Base-by-base conservation (phyloP, 1,140 invertebrate genomes). In the Anastrepha ludens region DNA sequence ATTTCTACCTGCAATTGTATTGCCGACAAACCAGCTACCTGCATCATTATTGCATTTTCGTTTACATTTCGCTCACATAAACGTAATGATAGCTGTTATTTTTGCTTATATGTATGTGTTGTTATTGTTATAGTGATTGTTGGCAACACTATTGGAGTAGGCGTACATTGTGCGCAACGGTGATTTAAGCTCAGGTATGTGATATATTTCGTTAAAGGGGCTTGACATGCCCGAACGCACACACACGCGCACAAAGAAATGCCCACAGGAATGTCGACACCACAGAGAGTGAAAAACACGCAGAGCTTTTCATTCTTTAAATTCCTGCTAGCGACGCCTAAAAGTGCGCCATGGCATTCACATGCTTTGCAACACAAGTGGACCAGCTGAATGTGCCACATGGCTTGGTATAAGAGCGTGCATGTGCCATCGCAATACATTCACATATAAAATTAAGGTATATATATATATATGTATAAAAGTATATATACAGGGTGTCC, bases 101-200 rank as follows among this genome's bases (percentile, higher is more conserved):
- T 55, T 81, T 81, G 15, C n/a, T 81, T 55, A 29, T 9, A 17
- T 55, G 47, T 9, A 17, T 55, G 47, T 41, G 29, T 2, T 9
- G 5, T 7, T 55, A 8, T 20, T 47, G 47, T 4, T 9, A 20
- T 47, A 9, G 41, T 55, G 74, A 81, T 81, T 81, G 47, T 55
- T 47, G n/a, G 3, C 74, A 20, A n/a, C 44, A 7, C 17, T 29
- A 11, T 11, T 20, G 74, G 11, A 29, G 29, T 29, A 81, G 74
- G 74, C 47, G 47, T 55, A 50, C 47, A 11, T 50, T 50, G 47
- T 15, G 74, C 50, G 47, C n/a, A 55, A 50, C n/a, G 44, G 74
- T 81, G 44, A 81, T 81, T 81, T 81, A 58, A 81, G 74, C 47
- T 81, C 47, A 55, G n/a, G 47, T 50, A 81, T 13, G 74, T 81